Evolutionary conservation across 2,888 invertebrate species (phyloP).

Genomic region (Clusia tigrina): DNA sequence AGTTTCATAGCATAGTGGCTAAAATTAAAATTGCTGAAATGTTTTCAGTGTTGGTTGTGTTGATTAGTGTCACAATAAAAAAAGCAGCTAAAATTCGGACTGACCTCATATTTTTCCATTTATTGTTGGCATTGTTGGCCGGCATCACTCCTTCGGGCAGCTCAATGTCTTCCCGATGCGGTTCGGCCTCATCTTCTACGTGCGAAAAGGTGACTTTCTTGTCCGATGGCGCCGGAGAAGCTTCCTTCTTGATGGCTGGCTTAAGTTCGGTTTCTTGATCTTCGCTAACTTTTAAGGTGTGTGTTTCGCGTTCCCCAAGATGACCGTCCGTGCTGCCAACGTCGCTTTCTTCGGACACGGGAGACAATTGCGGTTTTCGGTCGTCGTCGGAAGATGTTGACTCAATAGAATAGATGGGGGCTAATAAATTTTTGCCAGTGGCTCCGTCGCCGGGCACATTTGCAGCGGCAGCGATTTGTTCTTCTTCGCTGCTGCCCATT

Average conservation of each 20-base stretch:
- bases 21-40: slow-evolving; percentile 54
- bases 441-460: slow-evolving; percentile 31
- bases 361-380: slow-evolving; percentile 52
- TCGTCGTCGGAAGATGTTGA: slow-evolving; percentile 64
- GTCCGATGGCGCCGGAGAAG: slow-evolving; percentile 64
- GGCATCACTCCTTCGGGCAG: slow-evolving; percentile 57
- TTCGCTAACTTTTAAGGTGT: not conserved
- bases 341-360: slow-evolving; percentile 60
- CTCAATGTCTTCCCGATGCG: slow-evolving; percentile 61
- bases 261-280: slow-evolving; percentile 49
- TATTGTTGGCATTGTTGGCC: slow-evolving; percentile 46
- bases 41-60: slow-evolving; percentile 11
- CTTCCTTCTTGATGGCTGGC: slow-evolving; percentile 61
- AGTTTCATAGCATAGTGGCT: slow-evolving; percentile 53
- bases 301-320: slow-evolving; percentile 23
- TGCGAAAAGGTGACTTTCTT: slow-evolving; percentile 67
- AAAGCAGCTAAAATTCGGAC: slow-evolving; percentile 34
- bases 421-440: too few relatives aligned
- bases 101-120: slow-evolving; percentile 66
- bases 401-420: slow-evolving; percentile 63
- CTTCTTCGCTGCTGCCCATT: slow-evolving; percentile 64
- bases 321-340: slow-evolving; percentile 39
- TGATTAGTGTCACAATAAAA: not conserved
- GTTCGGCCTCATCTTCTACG: slow-evolving; percentile 62
- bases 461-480: slow-evolving; percentile 42